Conservation (phyloP, 2,888 invertebrate genomes). For the Leptinotarsa haldemani region DNA sequence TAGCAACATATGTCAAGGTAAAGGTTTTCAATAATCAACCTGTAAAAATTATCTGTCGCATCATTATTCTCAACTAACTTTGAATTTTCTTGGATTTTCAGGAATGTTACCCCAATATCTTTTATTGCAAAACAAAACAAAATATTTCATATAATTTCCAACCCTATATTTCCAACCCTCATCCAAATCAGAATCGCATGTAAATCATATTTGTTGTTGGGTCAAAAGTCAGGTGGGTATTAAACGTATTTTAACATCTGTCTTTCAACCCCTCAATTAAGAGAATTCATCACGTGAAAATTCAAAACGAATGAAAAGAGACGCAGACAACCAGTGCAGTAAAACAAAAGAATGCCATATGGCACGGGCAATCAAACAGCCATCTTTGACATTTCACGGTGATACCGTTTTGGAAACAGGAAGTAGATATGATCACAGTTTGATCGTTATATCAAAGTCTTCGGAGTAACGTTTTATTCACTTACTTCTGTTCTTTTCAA, state of each 20-base stretch:
- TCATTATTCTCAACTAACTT: no score
- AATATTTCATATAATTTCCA: background rate
- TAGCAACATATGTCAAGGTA: no score
- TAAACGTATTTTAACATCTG: constrained; percentile 56
- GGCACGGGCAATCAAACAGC: constrained; percentile 45
- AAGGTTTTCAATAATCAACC: no score
- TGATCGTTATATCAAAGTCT: background rate
- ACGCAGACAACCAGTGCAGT: constrained; percentile 38
- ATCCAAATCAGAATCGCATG: constrained; percentile 22
- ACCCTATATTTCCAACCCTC: background rate
- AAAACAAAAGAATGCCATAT: constrained; percentile 55
- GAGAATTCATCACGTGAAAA: constrained; percentile 50
- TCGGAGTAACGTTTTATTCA: background rate
- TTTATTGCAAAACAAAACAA: no score
- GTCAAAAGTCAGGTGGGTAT: constrained; percentile 57
- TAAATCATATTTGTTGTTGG: constrained; percentile 53
- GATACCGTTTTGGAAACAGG: constrained; percentile 23
- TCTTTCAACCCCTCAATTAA: constrained; percentile 49
- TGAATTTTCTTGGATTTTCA: no score
- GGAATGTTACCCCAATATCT: no score
- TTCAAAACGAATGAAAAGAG: constrained; percentile 42
- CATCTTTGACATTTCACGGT: constrained; percentile 28
- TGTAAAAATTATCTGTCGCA: no score
- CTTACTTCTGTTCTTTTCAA: no score
- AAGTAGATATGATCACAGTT: constrained; percentile 14